A percentile compares a stretch with the other conserved stretches of the same genome.
phyloP scores from a whole-genome alignment of 2,113 vertebrate genomes.

The Sardina pilchardus region DNA sequence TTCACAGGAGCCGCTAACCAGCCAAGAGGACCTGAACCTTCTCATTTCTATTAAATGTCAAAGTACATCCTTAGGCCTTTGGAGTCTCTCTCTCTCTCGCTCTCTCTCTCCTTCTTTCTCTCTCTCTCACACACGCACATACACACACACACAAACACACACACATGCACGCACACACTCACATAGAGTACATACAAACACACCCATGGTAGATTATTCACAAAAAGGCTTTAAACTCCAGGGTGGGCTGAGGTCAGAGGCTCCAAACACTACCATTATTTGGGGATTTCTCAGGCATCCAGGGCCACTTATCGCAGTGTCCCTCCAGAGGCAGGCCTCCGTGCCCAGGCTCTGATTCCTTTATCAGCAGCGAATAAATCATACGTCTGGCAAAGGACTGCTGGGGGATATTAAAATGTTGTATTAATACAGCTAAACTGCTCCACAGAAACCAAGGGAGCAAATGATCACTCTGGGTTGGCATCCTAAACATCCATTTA shows the following conservation, averaged over 20 bases:
- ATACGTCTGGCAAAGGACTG: constrained; percentile 41
- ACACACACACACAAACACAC: neutral
- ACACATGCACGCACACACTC: neutral
- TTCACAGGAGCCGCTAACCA: constrained; percentile 65
- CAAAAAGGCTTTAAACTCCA: constrained; percentile 50
- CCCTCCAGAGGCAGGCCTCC: constrained; percentile 50
- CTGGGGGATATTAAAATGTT: constrained; percentile 50
- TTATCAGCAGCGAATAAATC: constrained; percentile 51
- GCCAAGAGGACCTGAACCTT: constrained; percentile 57
- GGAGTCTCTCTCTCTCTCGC: constrained; percentile 4
- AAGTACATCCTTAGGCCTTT: constrained; percentile 57
- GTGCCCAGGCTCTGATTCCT: constrained; percentile 15
- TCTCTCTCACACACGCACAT: constrained; percentile 41
- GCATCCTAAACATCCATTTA: constrained; percentile 64
- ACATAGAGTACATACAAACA: neutral
- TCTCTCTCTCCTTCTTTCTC: neutral
- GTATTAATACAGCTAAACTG: constrained; percentile 45
- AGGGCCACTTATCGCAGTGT: constrained; percentile 53
- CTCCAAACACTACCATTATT: constrained; percentile 60
- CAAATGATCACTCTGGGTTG: constrained; percentile 45
- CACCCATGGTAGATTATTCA: constrained; percentile 64
- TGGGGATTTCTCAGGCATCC: constrained; percentile 50
- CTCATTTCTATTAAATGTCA: constrained; percentile 68
- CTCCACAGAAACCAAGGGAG: constrained; percentile 37
- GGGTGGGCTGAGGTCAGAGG: constrained; percentile 48